These are phyloP conservation scores for Tragelaphus imberbis DNA, from an alignment of 2,113 vertebrate species.

Conservation along the genomic window DNA sequence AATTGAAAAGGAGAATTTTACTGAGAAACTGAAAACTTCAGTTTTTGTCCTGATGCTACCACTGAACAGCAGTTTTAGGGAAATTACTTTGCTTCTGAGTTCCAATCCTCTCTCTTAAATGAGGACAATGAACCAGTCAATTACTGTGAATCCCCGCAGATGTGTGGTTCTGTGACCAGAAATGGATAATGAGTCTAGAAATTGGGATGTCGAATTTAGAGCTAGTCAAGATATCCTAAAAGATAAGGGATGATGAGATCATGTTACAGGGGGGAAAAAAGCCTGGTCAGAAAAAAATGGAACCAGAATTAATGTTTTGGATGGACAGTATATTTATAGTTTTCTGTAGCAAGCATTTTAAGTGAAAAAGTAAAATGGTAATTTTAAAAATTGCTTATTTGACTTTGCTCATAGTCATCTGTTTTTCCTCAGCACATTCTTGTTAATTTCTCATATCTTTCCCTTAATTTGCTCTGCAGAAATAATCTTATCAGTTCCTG, in stretches of 20 bases:
- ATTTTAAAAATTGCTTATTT: constrained; percentile 35
- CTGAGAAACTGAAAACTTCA: neutral
- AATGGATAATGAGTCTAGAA: neutral
- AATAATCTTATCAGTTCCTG: constrained; percentile 33
- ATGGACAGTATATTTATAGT: neutral
- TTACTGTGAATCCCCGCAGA: no score
- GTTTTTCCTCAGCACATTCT: neutral
- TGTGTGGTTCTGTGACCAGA: neutral
- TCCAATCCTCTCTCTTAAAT: neutral
- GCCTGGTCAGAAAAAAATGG: neutral
- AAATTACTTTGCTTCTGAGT: neutral
- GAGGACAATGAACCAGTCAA: neutral
- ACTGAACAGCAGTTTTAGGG: neutral
- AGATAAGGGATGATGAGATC: neutral
- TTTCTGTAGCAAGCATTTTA: neutral
- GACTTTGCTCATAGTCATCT: neutral
- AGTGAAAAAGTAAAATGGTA: neutral
- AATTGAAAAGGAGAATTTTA: neutral
- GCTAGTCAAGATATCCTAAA: neutral
- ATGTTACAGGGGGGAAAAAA: neutral
- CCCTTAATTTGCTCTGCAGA: constrained; percentile 35
- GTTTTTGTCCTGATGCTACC: neutral
- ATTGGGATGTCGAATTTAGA: neutral
- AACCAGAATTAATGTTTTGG: neutral
- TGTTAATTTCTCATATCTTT: constrained; percentile 5